phyloP scores from a whole-genome alignment of 1,140 invertebrate genomes.

The Episyrphus balteatus region DNA sequence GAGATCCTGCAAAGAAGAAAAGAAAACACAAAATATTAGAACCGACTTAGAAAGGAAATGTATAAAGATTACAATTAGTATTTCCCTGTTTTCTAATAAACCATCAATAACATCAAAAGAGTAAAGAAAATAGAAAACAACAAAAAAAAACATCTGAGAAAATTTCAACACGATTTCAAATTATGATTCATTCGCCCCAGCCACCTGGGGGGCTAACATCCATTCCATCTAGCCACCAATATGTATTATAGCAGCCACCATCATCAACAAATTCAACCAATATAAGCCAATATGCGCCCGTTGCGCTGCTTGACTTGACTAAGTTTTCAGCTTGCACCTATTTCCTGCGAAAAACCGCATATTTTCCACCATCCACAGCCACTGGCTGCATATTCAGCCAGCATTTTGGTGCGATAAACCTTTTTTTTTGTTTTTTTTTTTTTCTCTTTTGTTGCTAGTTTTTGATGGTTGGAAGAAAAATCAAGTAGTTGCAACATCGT shows the following conservation, averaged over 20 bases:
- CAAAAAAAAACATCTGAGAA: constrained; percentile 1
- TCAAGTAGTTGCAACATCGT: neutral
- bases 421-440: neutral
- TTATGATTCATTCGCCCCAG: neutral
- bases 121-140: too few relatives aligned
- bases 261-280: too few relatives aligned
- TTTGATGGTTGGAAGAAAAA: neutral
- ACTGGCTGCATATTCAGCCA: neutral
- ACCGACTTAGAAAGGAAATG: neutral
- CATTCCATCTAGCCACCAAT: neutral
- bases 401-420: neutral
- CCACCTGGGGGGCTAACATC: too few relatives aligned
- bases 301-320: neutral
- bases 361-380: neutral
- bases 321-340: too few relatives aligned
- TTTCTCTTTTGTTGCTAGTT: neutral
- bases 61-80: too few relatives aligned
- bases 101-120: too few relatives aligned
- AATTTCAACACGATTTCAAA: neutral
- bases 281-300: neutral
- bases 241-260: too few relatives aligned
- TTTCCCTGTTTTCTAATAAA: too few relatives aligned
- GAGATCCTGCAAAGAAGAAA: constrained; percentile 45
- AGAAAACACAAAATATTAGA: constrained; percentile 1
- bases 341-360: neutral